Conservation (phyloP, 2,888 invertebrate genomes). For the Scaeva pyrastri region DNA sequence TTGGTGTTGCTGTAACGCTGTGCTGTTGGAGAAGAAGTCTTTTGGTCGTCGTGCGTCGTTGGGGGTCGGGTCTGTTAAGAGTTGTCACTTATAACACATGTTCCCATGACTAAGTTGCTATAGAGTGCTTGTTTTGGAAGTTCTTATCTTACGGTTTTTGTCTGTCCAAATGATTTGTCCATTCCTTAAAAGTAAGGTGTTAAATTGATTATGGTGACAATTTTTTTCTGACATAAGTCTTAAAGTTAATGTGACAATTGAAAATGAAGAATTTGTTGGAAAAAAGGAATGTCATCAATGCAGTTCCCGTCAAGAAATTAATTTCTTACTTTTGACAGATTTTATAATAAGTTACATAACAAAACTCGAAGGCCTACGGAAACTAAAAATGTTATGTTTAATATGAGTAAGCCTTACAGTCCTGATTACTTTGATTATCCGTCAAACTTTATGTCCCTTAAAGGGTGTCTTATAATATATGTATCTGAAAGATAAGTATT, state of each 20-base stretch:
- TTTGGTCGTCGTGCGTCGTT: neutral
- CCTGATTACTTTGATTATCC: no score
- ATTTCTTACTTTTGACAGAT: no score
- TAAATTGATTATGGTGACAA: neutral
- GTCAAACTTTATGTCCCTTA: no score
- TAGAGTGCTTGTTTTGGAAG: neutral
- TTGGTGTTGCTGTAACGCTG: no score
- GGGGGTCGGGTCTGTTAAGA: constrained; percentile 6
- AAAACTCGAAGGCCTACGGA: no score
- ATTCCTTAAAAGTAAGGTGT: neutral
- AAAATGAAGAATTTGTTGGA: neutral
- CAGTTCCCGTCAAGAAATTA: neutral
- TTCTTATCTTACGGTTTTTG: neutral
- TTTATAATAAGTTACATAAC: no score
- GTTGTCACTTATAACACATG: constrained; percentile 23
- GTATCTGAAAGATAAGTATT: no score
- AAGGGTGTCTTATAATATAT: no score
- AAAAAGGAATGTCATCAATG: neutral
- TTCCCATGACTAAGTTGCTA: constrained; percentile 17
- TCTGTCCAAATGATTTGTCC: constrained; percentile 5
- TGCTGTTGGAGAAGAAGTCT: neutral
- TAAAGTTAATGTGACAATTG: neutral
- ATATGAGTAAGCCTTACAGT: no score
- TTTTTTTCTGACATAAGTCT: no score
- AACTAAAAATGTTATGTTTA: no score